Percentiles rank a stretch among this genome's conserved stretches.
Conservation (phyloP, 1,140 invertebrate species). For the Triops cancriformis region DNA sequence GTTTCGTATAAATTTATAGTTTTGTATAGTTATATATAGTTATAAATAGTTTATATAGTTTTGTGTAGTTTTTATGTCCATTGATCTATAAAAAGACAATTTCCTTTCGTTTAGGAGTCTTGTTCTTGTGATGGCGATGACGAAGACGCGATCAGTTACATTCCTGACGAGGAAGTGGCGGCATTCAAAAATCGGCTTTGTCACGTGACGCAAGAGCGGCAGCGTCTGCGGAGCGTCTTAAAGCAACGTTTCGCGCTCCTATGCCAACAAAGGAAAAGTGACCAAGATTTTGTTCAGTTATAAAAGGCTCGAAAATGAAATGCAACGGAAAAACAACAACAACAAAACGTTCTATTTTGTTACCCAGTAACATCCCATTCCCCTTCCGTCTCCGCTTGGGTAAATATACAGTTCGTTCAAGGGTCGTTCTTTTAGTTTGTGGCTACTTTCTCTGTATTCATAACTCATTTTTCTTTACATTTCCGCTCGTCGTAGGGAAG, state of each 20-base stretch:
- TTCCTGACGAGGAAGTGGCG: constrained; percentile 76
- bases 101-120: not conserved
- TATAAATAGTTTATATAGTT: too few relatives aligned
- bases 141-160: constrained; percentile 59
- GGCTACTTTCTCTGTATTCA: constrained; percentile 12
- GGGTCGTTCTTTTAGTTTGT: constrained; percentile 17
- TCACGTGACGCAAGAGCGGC: constrained; percentile 65
- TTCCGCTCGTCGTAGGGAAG: constrained; percentile 17
- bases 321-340: not conserved
- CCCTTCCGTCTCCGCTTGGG: not conserved
- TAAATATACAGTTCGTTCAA: constrained; percentile 14
- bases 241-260: constrained; percentile 70
- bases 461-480: constrained; percentile 15
- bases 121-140: constrained; percentile 40
- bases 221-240: constrained; percentile 68
- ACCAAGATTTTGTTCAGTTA: constrained; percentile 7
- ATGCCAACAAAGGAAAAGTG: constrained; percentile 39
- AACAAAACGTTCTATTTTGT: constrained; percentile 3
- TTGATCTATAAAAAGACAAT: too few relatives aligned
- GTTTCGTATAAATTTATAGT: too few relatives aligned
- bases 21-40: too few relatives aligned
- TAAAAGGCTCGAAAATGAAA: not conserved
- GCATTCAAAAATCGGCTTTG: constrained; percentile 64
- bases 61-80: too few relatives aligned
- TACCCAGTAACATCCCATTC: constrained; percentile 10